A percentile compares a stretch with the other conserved stretches of the same genome.
phyloP scores from a whole-genome alignment of 2,888 invertebrate genomes.

The Microctonus hyperodae region DNA sequence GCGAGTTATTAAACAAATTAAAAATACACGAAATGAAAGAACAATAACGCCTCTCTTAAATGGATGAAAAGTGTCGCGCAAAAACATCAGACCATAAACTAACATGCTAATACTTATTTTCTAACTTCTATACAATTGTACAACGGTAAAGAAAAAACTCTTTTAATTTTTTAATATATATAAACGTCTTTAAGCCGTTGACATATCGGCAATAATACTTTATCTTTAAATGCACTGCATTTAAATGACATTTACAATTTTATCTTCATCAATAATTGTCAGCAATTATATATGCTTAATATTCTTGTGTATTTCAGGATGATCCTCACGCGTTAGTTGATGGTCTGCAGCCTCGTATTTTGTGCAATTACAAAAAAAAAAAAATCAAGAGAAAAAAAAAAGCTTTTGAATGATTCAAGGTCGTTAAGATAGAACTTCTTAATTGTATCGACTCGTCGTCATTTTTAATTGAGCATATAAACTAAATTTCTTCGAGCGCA shows the following conservation, averaged over 20 bases:
- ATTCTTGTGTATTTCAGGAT: constrained; percentile 25
- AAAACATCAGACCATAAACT: constrained; percentile 61
- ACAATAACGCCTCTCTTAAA: neutral
- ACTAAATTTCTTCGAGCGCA: constrained; percentile 10
- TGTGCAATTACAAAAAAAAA: constrained; percentile 42
- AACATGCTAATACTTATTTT: constrained; percentile 55
- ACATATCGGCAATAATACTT: constrained; percentile 38
- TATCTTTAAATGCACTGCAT: constrained; percentile 37
- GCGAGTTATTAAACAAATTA: neutral
- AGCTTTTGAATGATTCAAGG: constrained; percentile 31
- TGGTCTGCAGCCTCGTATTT: constrained; percentile 54
- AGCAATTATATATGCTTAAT: constrained; percentile 13
- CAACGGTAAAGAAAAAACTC: constrained; percentile 45
- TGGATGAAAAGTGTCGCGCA: constrained; percentile 9
- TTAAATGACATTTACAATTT: constrained; percentile 37
- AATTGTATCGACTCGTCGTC: constrained; percentile 3
- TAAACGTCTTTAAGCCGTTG: constrained; percentile 33
- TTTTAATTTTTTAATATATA: constrained; percentile 36
- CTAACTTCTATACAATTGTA: constrained; percentile 61
- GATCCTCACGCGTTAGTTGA: constrained; percentile 56
- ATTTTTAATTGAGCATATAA: neutral
- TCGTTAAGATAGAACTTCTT: constrained; percentile 24
- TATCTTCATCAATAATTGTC: constrained; percentile 20
- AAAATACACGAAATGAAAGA: neutral
- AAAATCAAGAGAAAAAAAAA: neutral